These are phyloP conservation scores for Papilio machaon DNA, from an alignment of 1,140 invertebrate genomes.

Conservation along the genomic window DNA sequence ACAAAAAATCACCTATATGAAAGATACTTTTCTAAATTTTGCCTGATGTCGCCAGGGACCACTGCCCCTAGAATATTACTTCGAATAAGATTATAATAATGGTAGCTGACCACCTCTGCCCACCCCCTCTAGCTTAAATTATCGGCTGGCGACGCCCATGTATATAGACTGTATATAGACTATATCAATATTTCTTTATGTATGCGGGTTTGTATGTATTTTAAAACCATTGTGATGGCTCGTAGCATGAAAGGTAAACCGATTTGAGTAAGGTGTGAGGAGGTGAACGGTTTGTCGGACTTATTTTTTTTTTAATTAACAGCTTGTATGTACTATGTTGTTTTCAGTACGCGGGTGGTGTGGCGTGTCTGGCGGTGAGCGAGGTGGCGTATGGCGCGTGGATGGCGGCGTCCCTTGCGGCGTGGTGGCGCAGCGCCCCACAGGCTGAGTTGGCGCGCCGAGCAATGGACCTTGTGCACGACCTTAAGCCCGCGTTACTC, in stretches of 20 bases:
- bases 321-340: conserved; percentile 1
- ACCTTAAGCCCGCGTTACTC: conserved; percentile 74
- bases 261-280: background rate
- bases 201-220: background rate
- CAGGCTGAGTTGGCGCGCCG: conserved; percentile 72
- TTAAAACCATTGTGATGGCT: background rate
- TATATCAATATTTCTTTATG: background rate
- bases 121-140: too few relatives aligned
- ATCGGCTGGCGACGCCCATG: too few relatives aligned
- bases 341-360: conserved; percentile 63
- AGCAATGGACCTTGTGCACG: conserved; percentile 71
- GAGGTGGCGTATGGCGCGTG: conserved; percentile 75
- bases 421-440: conserved; percentile 70
- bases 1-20: too few relatives aligned
- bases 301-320: background rate
- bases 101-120: too few relatives aligned
- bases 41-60: too few relatives aligned
- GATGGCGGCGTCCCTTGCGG: conserved; percentile 70
- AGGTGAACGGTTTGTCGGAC: too few relatives aligned
- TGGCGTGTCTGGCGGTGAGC: conserved; percentile 63
- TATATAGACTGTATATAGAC: too few relatives aligned
- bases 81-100: too few relatives aligned
- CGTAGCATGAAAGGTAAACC: background rate
- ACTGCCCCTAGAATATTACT: too few relatives aligned
- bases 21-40: too few relatives aligned